Evolutionary conservation across 2,888 invertebrate species (phyloP).

Genomic region (Azorinus chamasolen): DNA sequence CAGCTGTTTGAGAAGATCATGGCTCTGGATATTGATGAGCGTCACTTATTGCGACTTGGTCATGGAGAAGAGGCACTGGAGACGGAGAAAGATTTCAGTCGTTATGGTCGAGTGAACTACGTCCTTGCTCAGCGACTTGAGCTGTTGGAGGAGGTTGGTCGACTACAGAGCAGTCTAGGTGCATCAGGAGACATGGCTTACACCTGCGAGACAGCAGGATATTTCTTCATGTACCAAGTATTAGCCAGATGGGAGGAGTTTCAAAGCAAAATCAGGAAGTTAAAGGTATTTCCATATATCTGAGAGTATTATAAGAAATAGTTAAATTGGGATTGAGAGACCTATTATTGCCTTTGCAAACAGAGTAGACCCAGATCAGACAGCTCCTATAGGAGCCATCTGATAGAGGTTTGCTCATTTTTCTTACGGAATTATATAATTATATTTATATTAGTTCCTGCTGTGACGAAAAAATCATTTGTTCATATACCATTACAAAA

Average conservation of each 20-base stretch:
- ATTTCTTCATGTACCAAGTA: conserved; percentile 98
- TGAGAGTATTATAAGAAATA: too few relatives aligned
- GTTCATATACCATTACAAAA: too few relatives aligned
- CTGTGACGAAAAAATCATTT: too few relatives aligned
- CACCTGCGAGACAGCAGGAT: conserved; percentile 99
- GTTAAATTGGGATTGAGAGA: too few relatives aligned
- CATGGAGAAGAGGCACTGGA: conserved; percentile 99
- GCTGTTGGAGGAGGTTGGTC: conserved; percentile 94
- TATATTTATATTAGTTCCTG: too few relatives aligned
- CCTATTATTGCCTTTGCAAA: too few relatives aligned
- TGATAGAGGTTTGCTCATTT: too few relatives aligned
- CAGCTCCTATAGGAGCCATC: too few relatives aligned
- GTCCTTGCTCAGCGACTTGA: conserved; percentile 97
- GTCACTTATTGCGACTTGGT: conserved; percentile 98
- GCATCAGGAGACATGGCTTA: conserved; percentile 88
- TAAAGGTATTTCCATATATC: conserved; percentile 67
- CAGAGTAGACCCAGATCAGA: too few relatives aligned
- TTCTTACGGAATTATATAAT: too few relatives aligned
- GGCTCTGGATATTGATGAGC: conserved; percentile 98
- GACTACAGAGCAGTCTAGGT: conserved; percentile 95
- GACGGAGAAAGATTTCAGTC: conserved; percentile 99
- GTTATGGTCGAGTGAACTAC: conserved; percentile 99
- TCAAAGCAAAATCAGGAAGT: conserved; percentile 89
- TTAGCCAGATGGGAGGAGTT: conserved; percentile 97
- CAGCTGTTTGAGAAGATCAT: conserved; percentile 99